Percentiles rank a stretch among this genome's conserved stretches.
These are phyloP conservation scores for Pseudorasbora parva DNA, from an alignment of 2,113 vertebrate species.

Conservation along the genomic window DNA sequence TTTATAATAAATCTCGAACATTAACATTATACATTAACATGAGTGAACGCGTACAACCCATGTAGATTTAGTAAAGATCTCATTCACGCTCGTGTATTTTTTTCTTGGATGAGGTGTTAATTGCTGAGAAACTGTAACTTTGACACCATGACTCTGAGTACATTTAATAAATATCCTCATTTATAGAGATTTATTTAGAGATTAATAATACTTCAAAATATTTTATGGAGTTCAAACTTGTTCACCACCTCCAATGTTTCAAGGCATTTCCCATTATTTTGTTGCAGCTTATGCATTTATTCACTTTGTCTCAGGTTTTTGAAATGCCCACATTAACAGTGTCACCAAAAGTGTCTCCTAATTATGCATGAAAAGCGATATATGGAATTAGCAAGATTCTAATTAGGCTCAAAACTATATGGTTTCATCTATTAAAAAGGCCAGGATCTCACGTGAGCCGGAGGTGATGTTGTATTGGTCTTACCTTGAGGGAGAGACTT, in stretches of 20 bases:
- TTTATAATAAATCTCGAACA: conserved; percentile 32
- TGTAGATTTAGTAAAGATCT: conserved; percentile 12
- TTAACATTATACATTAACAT: conserved; percentile 38
- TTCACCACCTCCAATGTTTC: neutral
- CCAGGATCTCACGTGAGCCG: conserved; percentile 45
- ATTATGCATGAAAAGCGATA: conserved; percentile 68
- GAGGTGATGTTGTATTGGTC: neutral
- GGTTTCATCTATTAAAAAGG: conserved; percentile 70
- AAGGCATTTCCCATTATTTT: neutral
- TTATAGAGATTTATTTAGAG: neutral
- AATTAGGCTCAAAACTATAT: conserved; percentile 70
- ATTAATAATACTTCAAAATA: neutral
- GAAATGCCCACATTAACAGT: conserved; percentile 20
- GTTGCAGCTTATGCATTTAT: conserved; percentile 4
- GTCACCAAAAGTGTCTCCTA: conserved; percentile 49
- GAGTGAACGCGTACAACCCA: neutral
- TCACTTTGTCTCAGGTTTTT: conserved; percentile 6
- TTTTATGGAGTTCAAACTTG: neutral
- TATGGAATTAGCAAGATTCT: conserved; percentile 72
- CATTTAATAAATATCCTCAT: neutral
- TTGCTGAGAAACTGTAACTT: conserved; percentile 30
- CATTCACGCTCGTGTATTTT: conserved; percentile 21
- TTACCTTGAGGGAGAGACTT: neutral
- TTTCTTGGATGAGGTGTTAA: conserved; percentile 45
- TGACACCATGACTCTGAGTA: conserved; percentile 21